A percentile compares a stretch with the other conserved stretches of the same genome.
Conservation (phyloP, 2,888 invertebrate genomes). For the Leuctra nigra region DNA sequence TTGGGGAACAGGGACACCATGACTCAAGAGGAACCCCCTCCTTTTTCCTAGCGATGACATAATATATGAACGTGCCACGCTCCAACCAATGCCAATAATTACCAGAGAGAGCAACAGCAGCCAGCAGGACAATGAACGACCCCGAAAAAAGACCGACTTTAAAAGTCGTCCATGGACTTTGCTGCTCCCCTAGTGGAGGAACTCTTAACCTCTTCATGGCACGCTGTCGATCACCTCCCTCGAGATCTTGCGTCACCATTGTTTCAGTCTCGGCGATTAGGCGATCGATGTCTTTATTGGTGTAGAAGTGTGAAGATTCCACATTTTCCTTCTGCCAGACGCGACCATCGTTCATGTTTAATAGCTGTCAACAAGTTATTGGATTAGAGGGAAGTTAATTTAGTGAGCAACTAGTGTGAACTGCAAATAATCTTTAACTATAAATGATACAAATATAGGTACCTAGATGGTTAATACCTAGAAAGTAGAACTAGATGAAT, state of each 20-base stretch:
- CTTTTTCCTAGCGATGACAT: no score
- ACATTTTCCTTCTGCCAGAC: slow-evolving; percentile 74
- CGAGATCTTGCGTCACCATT: slow-evolving; percentile 59
- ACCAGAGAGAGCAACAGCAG: slow-evolving; percentile 66
- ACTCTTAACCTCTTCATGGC: slow-evolving; percentile 84
- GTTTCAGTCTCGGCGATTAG: slow-evolving; percentile 74
- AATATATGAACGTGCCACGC: no score
- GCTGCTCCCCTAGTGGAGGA: slow-evolving; percentile 78
- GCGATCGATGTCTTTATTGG: slow-evolving; percentile 77
- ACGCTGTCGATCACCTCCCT: slow-evolving; percentile 72
- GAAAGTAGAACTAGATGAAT: no score
- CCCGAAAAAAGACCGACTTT: slow-evolving; percentile 80
- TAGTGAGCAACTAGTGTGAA: no score
- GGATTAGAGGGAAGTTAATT: no score
- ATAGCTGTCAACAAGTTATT: slow-evolving; percentile 42
- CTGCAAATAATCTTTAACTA: no score
- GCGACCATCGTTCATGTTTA: slow-evolving; percentile 61
- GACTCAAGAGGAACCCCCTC: no score
- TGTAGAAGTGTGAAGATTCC: slow-evolving; percentile 76
- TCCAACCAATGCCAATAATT: no score
- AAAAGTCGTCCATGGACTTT: slow-evolving; percentile 76
- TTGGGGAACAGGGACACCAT: no score
- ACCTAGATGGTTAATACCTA: no score
- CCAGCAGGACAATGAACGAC: slow-evolving; percentile 66
- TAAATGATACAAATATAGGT: no score